Conservation (phyloP, 2,113 vertebrate genomes). For the Casuarius casuarius region DNA sequence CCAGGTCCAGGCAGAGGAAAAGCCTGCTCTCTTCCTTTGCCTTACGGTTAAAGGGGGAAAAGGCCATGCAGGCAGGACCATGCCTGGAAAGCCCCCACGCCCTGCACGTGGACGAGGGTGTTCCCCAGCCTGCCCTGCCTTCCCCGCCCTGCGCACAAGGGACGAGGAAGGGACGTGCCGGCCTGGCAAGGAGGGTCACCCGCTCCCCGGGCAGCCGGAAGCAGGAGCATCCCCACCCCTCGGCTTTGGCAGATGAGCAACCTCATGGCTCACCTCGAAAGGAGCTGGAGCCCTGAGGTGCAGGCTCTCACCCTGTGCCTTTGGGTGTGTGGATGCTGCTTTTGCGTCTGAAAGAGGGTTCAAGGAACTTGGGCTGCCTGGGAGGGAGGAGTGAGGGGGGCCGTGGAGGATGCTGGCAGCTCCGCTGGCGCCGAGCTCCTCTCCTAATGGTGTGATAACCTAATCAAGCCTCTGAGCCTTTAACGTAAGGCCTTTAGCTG, state of each 20-base stretch:
- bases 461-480: not conserved
- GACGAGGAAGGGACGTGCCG: not conserved
- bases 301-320: not conserved
- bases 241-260: not conserved
- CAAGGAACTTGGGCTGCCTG: constrained; percentile 17
- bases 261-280: constrained; percentile 34
- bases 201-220: not conserved
- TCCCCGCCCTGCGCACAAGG: too few species aligned
- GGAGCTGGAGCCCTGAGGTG: not conserved
- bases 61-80: not conserved
- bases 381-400: not conserved
- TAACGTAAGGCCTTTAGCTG: not conserved
- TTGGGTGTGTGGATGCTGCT: not conserved
- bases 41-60: not conserved
- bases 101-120: not conserved
- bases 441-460: not conserved
- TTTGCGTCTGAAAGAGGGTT: constrained; percentile 14
- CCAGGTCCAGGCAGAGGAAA: not conserved
- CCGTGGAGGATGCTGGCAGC: not conserved
- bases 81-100: not conserved
- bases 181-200: not conserved
- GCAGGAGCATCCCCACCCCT: not conserved
- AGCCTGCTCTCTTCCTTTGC: not conserved
- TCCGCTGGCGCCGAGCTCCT: fast-evolving
- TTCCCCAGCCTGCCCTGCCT: not conserved